A percentile compares a stretch with the other conserved stretches of the same genome.
phyloP scores from a whole-genome alignment of 1,140 invertebrate genomes.

The Drosophila busckii region DNA sequence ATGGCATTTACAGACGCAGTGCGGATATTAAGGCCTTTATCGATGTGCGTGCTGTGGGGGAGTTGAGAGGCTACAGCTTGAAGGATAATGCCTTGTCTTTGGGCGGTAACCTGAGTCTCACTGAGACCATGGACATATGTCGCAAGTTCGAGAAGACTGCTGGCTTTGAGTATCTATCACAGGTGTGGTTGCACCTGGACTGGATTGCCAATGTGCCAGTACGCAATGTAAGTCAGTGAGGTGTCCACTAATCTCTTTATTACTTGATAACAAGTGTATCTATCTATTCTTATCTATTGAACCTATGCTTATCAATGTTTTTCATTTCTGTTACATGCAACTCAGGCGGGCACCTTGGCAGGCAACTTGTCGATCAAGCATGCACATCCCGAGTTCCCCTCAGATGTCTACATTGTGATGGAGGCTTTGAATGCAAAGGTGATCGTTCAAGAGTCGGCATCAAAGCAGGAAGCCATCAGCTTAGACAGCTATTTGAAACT shows the following conservation, averaged over 20 bases:
- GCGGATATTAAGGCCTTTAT: slow-evolving; percentile 82
- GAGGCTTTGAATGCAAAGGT: slow-evolving; percentile 19
- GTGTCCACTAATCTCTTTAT: too few species aligned
- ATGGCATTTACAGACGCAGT: slow-evolving; percentile 82
- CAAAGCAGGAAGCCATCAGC: slow-evolving; percentile 45
- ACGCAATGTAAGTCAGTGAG: slow-evolving; percentile 81
- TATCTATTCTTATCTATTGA: too few species aligned
- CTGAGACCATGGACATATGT: slow-evolving; percentile 83
- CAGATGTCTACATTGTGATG: slow-evolving; percentile 84
- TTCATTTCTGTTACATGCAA: too few species aligned
- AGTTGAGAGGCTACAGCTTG: slow-evolving; percentile 80
- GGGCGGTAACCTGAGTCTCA: slow-evolving; percentile 84
- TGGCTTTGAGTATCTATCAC: slow-evolving; percentile 80
- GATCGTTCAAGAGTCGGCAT: too few species aligned
- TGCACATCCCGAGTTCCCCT: slow-evolving; percentile 85
- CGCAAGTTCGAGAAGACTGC: slow-evolving; percentile 79
- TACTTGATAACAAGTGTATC: too few species aligned
- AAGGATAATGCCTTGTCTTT: slow-evolving; percentile 81
- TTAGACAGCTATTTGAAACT: slow-evolving; percentile 44
- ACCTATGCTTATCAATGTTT: too few species aligned
- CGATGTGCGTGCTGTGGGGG: slow-evolving; percentile 85
- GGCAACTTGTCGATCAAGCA: slow-evolving; percentile 91
- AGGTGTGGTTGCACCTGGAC: slow-evolving; percentile 81
- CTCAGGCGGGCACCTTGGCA: slow-evolving; percentile 84
- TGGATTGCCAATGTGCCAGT: slow-evolving; percentile 86